A percentile compares a stretch with the other conserved stretches of the same genome.
Evolutionary conservation across 2,113 vertebrate genomes (phyloP).

Genomic region (Butorides virescens): DNA sequence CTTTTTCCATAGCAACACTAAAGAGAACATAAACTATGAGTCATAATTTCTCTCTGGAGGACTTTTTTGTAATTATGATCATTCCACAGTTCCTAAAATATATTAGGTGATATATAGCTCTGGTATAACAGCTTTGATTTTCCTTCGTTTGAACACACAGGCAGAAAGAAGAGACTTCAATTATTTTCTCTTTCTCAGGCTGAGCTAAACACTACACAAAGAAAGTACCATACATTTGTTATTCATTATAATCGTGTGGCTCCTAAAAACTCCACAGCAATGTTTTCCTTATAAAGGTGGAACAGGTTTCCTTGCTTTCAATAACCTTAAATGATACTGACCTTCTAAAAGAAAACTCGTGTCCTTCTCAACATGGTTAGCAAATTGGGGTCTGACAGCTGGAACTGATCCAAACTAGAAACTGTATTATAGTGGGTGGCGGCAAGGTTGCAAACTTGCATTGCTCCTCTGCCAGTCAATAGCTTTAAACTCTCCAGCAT

Average conservation of each 20-base stretch:
- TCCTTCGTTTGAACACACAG: slow-evolving; percentile 42
- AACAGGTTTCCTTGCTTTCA: neutral
- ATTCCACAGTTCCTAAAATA: slow-evolving; percentile 70
- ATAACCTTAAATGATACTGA: slow-evolving; percentile 15
- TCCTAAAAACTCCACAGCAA: slow-evolving; percentile 15
- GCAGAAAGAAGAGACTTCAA: slow-evolving; percentile 17
- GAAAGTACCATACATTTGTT: slow-evolving; percentile 13
- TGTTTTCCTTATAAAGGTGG: neutral
- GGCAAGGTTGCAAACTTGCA: neutral
- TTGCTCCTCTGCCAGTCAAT: neutral
- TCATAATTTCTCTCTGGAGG: slow-evolving; percentile 66
- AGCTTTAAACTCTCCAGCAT: neutral
- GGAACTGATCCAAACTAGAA: neutral
- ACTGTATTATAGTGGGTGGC: neutral
- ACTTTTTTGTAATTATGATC: slow-evolving; percentile 73
- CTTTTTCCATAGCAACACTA: slow-evolving; percentile 71
- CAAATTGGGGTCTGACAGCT: neutral
- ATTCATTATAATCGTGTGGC: neutral
- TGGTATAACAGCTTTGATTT: slow-evolving; percentile 51
- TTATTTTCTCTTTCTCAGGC: slow-evolving; percentile 34
- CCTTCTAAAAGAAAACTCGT: neutral
- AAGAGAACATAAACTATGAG: slow-evolving; percentile 69
- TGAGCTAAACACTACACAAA: neutral
- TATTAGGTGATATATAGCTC: slow-evolving; percentile 56
- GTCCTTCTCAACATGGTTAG: neutral